Conservation (phyloP, 2,797 vertebrate genomes). For the Cheirogaleus major region DNA sequence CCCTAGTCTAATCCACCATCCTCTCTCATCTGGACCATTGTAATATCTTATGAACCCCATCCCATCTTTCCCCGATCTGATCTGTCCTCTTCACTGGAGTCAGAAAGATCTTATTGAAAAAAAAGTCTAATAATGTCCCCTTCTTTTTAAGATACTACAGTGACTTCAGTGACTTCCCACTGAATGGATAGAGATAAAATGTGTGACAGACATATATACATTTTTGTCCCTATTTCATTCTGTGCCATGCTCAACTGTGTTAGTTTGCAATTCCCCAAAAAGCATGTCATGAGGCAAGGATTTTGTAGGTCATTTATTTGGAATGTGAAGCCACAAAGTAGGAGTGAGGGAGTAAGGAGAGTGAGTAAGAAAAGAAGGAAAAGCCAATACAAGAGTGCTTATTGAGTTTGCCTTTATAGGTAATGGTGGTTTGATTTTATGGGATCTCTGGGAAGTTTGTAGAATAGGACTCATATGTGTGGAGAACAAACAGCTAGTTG, state of each 20-base stretch:
- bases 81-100: not conserved
- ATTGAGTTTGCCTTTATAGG: not conserved
- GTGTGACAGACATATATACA: not conserved
- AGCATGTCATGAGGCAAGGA: not conserved
- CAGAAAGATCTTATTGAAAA: not conserved
- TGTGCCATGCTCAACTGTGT: not conserved
- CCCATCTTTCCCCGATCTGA: not conserved
- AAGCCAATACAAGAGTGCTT: not conserved
- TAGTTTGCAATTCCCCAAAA: not conserved
- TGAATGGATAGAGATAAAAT: not conserved
- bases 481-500: not conserved
- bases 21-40: not conserved
- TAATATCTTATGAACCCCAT: not conserved
- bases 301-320: not conserved
- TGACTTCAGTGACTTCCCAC: not conserved
- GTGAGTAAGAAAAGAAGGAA: not conserved
- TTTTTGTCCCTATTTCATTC: not conserved
- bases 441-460: not conserved
- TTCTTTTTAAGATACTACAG: not conserved
- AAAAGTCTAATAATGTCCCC: not conserved
- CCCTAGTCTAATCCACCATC: not conserved
- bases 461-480: not conserved
- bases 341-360: not conserved
- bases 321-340: not conserved
- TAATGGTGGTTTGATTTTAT: not conserved